phyloP scores from a whole-genome alignment of 1,140 invertebrate genomes.

The Trachymyrmex septentrionalis region DNA sequence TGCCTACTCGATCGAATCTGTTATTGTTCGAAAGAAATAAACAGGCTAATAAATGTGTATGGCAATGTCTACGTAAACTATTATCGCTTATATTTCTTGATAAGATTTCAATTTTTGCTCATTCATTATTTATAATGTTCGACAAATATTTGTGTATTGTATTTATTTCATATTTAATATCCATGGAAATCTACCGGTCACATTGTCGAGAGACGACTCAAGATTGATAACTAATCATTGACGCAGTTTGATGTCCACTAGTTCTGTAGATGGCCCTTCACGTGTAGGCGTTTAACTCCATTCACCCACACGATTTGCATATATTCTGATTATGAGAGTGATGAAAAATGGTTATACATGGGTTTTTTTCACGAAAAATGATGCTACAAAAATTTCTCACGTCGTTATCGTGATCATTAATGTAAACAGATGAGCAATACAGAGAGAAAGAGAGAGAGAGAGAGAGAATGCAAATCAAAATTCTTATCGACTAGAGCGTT shows the following conservation, averaged over 20 bases:
- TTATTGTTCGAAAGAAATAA: neutral
- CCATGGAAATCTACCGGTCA: neutral
- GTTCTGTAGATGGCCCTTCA: constrained; percentile 34
- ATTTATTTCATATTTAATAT: neutral
- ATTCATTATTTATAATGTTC: neutral
- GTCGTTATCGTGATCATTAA: constrained; percentile 19
- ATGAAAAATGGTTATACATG: constrained; percentile 8
- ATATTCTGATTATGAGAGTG: neutral
- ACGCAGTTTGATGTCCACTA: constrained; percentile 28
- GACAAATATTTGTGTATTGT: neutral
- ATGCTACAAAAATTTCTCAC: constrained; percentile 18
- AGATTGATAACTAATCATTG: constrained; percentile 48
- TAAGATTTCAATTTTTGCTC: neutral
- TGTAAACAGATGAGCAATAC: neutral
- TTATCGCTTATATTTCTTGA: neutral
- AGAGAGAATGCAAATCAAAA: constrained; percentile 11
- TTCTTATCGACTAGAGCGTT: neutral
- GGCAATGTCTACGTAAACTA: neutral
- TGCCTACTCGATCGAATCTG: neutral
- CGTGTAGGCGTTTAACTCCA: constrained; percentile 25
- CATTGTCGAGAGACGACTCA: neutral
- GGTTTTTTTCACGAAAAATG: constrained; percentile 13
- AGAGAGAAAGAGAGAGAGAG: too few species aligned
- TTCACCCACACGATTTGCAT: constrained; percentile 7
- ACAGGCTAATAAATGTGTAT: neutral